Evolutionary conservation across 2,888 invertebrate species (phyloP).

Genomic region (Xanthorhoe spadicearia): DNA sequence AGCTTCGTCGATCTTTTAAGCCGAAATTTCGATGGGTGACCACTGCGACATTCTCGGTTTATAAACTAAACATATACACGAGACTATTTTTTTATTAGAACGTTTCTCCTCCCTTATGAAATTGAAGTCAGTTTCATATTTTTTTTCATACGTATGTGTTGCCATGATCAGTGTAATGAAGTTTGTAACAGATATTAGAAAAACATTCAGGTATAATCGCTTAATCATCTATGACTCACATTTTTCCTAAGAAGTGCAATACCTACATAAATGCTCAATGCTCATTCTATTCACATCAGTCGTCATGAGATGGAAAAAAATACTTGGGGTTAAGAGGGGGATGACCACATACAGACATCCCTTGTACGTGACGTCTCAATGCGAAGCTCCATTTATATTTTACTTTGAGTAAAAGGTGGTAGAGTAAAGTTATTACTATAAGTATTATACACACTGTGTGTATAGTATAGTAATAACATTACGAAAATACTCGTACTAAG

Average conservation of each 20-base stretch:
- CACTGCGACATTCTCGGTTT: neutral
- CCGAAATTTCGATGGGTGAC: neutral
- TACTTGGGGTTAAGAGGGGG: conserved; percentile 50
- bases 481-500: too few relatives aligned
- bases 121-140: too few relatives aligned
- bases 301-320: conserved; percentile 65
- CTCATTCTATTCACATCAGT: conserved; percentile 70
- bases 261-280: too few relatives aligned
- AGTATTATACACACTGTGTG: too few relatives aligned
- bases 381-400: conserved; percentile 54
- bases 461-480: too few relatives aligned
- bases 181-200: too few relatives aligned
- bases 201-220: neutral
- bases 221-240: neutral
- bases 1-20: neutral
- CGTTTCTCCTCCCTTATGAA: too few relatives aligned
- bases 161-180: too few relatives aligned
- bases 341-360: conserved; percentile 54
- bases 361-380: conserved; percentile 69
- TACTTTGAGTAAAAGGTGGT: neutral
- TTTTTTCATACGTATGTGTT: too few relatives aligned
- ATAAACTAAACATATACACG: neutral
- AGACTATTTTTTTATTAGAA: too few relatives aligned
- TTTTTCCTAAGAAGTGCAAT: conserved; percentile 30
- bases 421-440: too few relatives aligned